Base-by-base conservation (phyloP, 2,113 vertebrate genomes). In the Ellobius talpinus region DNA sequence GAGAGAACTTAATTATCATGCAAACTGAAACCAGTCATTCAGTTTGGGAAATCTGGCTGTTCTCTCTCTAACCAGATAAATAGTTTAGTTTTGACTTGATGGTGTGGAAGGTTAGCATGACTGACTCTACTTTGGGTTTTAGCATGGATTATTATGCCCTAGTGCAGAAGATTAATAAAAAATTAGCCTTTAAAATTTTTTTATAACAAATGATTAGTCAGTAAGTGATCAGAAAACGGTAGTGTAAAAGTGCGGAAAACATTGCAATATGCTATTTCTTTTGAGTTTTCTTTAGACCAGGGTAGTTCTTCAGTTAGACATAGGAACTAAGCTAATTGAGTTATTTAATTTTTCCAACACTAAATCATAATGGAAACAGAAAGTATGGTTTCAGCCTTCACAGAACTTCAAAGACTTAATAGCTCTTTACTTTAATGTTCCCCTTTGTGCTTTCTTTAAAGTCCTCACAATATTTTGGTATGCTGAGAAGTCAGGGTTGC, bases 371-470 rank as follows among this genome's bases (percentile, higher is more conserved):
- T 7, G 81, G 26, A 95, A 91, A 76, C 6, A 50, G 36, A 79
- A 91, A 91, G 3, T 42, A 81, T 66, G 52, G 29, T 7, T 63
- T 93, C 36, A 61, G 39, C 58, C 7, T 77, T 91, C 39, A 93
- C 19, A 89, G 61, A 87, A 23, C 45, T 65, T 73, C 65, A 31
- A 93, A 39, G 13, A 89, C 36, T 84, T 87, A 77, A 7, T 91
- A 95, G n/a, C 63, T 81, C 33, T 95, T 92, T 66, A 77, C 85
- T 23, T 94, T 90, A 42, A 12, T 31, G 90, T 96, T 76, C 50
- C 58, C 17, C 39, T 91, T 78, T 91, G 47, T 72, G 2, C 87
- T 93, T 93, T 88, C 33, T 88, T 93, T 95, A 61, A 78, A 70
- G 45, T 2, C 11, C 47, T 87, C 39, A 73, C 81, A 68, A 82